Base-by-base conservation (phyloP, 2,113 vertebrate species). In the Eonycteris spelaea region DNA sequence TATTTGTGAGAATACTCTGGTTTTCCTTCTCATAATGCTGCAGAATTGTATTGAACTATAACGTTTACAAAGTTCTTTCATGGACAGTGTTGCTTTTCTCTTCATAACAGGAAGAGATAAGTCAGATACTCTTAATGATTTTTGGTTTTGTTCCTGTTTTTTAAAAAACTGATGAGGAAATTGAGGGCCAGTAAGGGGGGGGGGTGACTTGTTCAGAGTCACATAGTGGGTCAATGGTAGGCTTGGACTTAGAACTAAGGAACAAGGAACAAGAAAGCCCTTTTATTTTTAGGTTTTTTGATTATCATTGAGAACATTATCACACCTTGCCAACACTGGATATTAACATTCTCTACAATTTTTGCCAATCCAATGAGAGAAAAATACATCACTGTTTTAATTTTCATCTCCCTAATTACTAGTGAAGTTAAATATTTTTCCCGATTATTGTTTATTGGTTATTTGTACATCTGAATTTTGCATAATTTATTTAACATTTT, bases 1-100 rank as follows among this genome's bases (percentile, higher is more conserved):
- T 82, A 82, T 83, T 84, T 84, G 94, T 88, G 15, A 80, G 51
- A 94, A 45, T 94, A 94, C 45, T 78, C 24, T 78, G 22, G 33
- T 71, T 88, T 97, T 95, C 63, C 40, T 95, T 95, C 19, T 93
- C n/a, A 94, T 53, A 71, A 35, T 88, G 38, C 53, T 84, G 28
- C 6, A 91, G 5, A 68, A 83, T 67, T 91, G 6, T 70, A 59
- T 40, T 65, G 75, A 87, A 9, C 61, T 91, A 0, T 93, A 63
- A 93, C 63, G 86, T 82, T 93, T 70, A 74, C 33, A 57, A 6
- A 75, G 13, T 71, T 43, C 51, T 71, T 90, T 87, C 55, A 33
- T 78, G 26, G 9, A 28, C 26, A 26, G 16, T 95, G 79, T 93
- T 74, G 74, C 43, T 70, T 82, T 89, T 90, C 73, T 59, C 78